Conservation (phyloP, 2,888 invertebrate genomes). For the Slavum lentiscoides region DNA sequence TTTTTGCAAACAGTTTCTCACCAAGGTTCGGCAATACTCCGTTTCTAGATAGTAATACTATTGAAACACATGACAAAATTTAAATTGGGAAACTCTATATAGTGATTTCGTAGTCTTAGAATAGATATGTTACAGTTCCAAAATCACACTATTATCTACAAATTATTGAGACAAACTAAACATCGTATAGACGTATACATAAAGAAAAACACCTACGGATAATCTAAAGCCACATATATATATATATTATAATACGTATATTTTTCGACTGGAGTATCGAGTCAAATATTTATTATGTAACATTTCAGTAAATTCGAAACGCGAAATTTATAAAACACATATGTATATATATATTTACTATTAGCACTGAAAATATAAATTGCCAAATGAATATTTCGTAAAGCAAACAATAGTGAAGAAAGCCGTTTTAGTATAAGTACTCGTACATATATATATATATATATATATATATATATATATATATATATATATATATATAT, state of each 20-base stretch:
- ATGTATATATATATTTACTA: constrained; percentile 2
- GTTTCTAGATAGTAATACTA: constrained; percentile 69
- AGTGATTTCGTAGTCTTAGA: constrained; percentile 20
- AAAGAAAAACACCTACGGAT: constrained; percentile 46
- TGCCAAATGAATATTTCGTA: constrained; percentile 39
- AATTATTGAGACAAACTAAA: constrained; percentile 28
- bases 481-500: constrained; percentile 7
- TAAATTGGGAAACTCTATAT: constrained; percentile 35
- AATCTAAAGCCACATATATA: constrained; percentile 20
- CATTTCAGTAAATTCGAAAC: constrained; percentile 1
- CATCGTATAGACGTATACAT: constrained; percentile 2
- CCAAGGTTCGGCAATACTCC: constrained; percentile 69
- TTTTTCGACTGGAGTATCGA: not conserved
- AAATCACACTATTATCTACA: constrained; percentile 42
- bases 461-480: constrained; percentile 33
- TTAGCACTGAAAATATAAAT: constrained; percentile 39
- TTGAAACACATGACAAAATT: constrained; percentile 56
- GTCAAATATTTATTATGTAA: constrained; percentile 19
- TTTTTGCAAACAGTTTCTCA: constrained; percentile 61
- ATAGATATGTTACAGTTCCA: constrained; percentile 15
- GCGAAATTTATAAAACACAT: not conserved
- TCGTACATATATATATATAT: constrained; percentile 27
- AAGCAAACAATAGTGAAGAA: constrained; percentile 48
- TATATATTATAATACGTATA: constrained; percentile 3
- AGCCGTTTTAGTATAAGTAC: constrained; percentile 28